phyloP scores from a whole-genome alignment of 2,797 vertebrate species.

The Siniperca scherzeri region DNA sequence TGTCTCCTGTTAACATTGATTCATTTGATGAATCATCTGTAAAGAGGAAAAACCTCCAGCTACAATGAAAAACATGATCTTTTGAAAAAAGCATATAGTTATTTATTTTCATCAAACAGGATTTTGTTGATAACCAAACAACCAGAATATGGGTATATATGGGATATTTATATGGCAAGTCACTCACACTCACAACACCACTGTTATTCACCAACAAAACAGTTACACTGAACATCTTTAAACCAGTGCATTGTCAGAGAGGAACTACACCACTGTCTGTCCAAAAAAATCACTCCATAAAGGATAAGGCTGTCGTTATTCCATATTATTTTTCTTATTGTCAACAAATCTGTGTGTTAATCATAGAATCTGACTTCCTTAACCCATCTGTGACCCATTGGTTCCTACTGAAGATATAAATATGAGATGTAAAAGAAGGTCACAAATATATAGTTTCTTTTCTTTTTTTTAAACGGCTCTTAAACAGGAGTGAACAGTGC shows the following conservation, averaged over 20 bases:
- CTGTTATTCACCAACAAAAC: conserved; percentile 52
- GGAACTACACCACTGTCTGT: conserved; percentile 18
- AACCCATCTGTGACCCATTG: background rate
- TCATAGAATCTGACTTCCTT: background rate
- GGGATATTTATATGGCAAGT: conserved; percentile 33
- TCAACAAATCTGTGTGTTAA: background rate
- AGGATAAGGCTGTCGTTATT: background rate
- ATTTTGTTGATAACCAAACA: conserved; percentile 46
- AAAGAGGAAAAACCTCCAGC: background rate
- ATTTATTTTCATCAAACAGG: conserved; percentile 59
- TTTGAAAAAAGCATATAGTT: conserved; percentile 4
- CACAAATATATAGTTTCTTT: background rate
- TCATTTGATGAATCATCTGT: background rate
- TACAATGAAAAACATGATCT: background rate
- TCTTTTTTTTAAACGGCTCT: background rate
- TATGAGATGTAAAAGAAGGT: background rate
- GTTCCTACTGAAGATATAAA: background rate
- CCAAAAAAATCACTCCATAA: background rate
- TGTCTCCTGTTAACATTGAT: conserved; percentile 6
- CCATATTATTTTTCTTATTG: background rate
- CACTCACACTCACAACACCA: conserved; percentile 56
- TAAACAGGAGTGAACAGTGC: background rate
- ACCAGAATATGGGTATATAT: conserved; percentile 35
- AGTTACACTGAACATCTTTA: conserved; percentile 38
- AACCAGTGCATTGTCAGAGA: conserved; percentile 30